These are phyloP conservation scores for Hetaerina americana DNA, from an alignment of 1,140 invertebrate species.

Conservation along the genomic window DNA sequence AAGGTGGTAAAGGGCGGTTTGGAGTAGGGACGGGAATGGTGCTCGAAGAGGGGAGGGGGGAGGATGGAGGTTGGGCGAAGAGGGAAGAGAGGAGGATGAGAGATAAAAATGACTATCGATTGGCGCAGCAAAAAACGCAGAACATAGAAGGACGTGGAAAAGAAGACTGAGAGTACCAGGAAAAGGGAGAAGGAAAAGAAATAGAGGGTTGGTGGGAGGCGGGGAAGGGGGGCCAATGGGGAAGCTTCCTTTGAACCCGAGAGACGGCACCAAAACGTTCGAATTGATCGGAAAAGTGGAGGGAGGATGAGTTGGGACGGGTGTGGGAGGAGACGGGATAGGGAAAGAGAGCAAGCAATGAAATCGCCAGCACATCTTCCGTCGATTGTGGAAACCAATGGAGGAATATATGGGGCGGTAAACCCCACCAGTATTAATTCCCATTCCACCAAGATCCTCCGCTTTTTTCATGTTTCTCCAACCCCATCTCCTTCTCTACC, in stretches of 20 bases:
- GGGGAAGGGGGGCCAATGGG: background rate
- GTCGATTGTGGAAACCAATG: background rate
- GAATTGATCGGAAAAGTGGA: background rate
- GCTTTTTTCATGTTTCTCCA: too few relatives aligned
- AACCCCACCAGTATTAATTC: background rate
- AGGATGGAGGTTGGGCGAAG: background rate
- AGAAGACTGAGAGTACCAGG: background rate
- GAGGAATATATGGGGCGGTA: background rate
- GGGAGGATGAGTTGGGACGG: too few relatives aligned
- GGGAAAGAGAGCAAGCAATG: background rate
- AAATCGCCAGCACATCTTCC: background rate
- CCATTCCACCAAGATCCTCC: background rate
- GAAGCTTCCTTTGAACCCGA: background rate
- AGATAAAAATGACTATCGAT: background rate
- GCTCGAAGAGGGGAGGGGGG: too few relatives aligned
- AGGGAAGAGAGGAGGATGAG: background rate
- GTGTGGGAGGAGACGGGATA: background rate
- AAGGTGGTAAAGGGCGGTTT: too few relatives aligned
- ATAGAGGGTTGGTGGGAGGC: background rate
- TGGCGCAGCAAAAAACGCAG: background rate
- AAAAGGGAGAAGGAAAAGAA: background rate
- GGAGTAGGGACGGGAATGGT: too few relatives aligned
- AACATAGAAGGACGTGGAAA: background rate
- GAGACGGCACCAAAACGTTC: background rate
- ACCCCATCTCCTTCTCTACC: too few relatives aligned